Evolutionary conservation across 2,797 vertebrate genomes (phyloP).

Genomic region (Crenuchus spilurus): DNA sequence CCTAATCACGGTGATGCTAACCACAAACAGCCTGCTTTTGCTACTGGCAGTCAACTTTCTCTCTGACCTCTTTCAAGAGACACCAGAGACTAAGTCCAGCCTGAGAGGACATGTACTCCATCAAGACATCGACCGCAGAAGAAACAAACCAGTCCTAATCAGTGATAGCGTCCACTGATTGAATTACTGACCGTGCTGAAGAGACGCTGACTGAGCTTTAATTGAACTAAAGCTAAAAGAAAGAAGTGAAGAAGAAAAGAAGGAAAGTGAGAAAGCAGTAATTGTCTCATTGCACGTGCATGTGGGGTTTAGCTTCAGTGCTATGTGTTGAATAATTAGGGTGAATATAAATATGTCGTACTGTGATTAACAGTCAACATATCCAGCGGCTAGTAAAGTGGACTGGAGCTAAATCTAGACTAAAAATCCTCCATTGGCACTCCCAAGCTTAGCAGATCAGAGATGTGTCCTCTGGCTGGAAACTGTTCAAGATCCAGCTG

Average conservation of each 20-base stretch:
- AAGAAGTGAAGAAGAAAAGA: background rate
- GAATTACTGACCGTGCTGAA: conserved; percentile 23
- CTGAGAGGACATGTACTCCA: background rate
- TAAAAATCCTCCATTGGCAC: background rate
- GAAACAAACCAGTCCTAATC: conserved; percentile 31
- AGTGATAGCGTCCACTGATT: conserved; percentile 13
- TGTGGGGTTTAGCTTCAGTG: background rate
- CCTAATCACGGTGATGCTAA: background rate
- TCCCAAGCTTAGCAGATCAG: background rate
- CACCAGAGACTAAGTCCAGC: background rate
- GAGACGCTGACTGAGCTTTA: background rate
- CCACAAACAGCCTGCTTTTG: background rate
- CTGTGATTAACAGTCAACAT: background rate
- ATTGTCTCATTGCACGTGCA: background rate
- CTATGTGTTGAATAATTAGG: background rate
- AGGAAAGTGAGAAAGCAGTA: background rate
- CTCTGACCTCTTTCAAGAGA: conserved; percentile 14
- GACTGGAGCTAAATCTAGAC: background rate
- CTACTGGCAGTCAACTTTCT: background rate
- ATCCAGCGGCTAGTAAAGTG: background rate
- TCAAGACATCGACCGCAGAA: conserved; percentile 22
- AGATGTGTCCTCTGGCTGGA: background rate
- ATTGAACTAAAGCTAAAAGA: background rate
- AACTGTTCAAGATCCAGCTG: background rate
- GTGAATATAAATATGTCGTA: background rate